These are phyloP conservation scores for Aegotheles bennettii DNA, from an alignment of 2,113 vertebrate species.

Conservation along the genomic window DNA sequence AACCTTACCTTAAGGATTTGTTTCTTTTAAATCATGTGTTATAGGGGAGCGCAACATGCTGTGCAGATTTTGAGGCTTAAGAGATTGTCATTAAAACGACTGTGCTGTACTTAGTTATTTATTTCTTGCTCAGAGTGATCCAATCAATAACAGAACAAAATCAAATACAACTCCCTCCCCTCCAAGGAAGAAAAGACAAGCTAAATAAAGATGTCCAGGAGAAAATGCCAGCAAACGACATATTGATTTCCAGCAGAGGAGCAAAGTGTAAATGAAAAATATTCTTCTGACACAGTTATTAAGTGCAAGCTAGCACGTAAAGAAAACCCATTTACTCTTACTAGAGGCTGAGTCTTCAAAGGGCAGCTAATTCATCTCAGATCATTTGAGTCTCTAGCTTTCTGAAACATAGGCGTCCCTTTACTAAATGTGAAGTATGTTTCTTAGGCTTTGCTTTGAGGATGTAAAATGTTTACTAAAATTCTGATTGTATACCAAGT, in stretches of 20 bases:
- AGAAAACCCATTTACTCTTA: conserved; percentile 39
- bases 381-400: neutral
- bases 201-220: conserved; percentile 71
- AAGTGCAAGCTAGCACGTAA: conserved; percentile 48
- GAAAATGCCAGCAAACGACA: conserved; percentile 60
- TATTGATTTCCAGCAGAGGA: conserved; percentile 74
- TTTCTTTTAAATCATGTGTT: conserved; percentile 55
- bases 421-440: neutral
- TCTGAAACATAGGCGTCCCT: neutral
- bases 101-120: conserved; percentile 67
- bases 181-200: conserved; percentile 62
- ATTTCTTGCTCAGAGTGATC: conserved; percentile 68
- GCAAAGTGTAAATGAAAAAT: conserved; percentile 73
- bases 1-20: conserved; percentile 50
- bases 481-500: neutral
- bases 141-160: conserved; percentile 73
- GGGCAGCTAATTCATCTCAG: neutral
- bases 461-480: neutral
- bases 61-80: conserved; percentile 59
- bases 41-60: neutral
- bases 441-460: neutral
- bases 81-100: conserved; percentile 67
- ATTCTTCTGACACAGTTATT: conserved; percentile 70
- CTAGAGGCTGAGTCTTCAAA: conserved; percentile 26
- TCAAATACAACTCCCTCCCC: conserved; percentile 56